Conservation (phyloP, 2,797 vertebrate genomes). For the Muscicapa striata region DNA sequence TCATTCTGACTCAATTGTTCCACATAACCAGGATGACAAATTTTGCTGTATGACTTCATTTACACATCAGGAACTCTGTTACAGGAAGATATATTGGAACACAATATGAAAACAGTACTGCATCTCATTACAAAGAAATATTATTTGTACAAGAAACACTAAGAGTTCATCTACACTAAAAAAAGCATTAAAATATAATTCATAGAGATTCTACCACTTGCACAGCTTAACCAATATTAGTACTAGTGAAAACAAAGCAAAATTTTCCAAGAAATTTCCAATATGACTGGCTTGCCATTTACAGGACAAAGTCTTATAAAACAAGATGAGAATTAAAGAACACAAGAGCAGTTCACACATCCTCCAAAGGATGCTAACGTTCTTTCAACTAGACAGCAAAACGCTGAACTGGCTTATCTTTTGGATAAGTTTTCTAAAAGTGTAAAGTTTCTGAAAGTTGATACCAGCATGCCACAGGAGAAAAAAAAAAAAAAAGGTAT, state of each 20-base stretch:
- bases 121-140: neutral
- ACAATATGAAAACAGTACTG: neutral
- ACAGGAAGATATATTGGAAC: neutral
- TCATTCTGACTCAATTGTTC: neutral
- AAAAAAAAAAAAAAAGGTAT: neutral
- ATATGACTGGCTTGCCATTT: neutral
- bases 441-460: neutral
- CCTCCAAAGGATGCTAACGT: neutral
- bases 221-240: neutral
- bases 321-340: neutral
- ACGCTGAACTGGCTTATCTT: slow-evolving; percentile 3
- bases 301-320: neutral
- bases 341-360: neutral
- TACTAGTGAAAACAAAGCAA: neutral
- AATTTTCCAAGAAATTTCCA: neutral
- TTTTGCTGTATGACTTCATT: neutral
- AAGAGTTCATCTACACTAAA: neutral
- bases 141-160: neutral
- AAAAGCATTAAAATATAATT: neutral
- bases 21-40: neutral
- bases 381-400: neutral
- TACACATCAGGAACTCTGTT: neutral
- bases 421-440: neutral
- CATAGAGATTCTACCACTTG: neutral
- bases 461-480: neutral